Evolutionary conservation across 1,140 invertebrate species (phyloP).

Genomic region (Lepidotrigona ventralis): DNA sequence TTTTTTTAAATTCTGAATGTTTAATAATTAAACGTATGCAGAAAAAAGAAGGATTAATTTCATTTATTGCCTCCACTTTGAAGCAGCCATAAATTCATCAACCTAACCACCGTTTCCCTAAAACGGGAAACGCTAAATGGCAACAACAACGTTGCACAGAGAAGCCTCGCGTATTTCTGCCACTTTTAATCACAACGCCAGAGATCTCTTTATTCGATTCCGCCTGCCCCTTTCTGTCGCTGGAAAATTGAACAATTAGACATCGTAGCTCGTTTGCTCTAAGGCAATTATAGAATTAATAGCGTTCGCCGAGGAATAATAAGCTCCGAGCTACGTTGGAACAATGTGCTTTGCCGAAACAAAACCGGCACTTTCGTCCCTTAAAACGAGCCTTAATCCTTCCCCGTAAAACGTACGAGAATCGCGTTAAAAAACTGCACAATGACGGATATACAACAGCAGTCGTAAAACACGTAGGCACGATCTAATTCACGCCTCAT

Average conservation of each 20-base stretch:
- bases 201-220: not conserved
- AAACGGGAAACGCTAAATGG: not conserved
- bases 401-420: not conserved
- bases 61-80: too few species aligned
- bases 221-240: too few species aligned
- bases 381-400: constrained; percentile 1
- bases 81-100: not conserved
- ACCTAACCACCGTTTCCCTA: not conserved
- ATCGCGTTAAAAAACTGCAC: constrained; percentile 5
- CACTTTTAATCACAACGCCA: not conserved
- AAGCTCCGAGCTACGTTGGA: not conserved
- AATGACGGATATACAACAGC: not conserved
- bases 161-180: not conserved
- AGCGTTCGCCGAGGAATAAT: not conserved
- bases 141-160: not conserved
- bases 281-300: constrained; percentile 14
- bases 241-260: constrained; percentile 10
- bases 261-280: not conserved
- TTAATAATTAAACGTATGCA: too few species aligned
- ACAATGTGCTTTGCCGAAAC: constrained; percentile 1
- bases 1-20: too few species aligned
- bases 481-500: constrained; percentile 19
- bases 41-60: too few species aligned
- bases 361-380: not conserved
- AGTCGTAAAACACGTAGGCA: not conserved